phyloP scores from a whole-genome alignment of 2,888 invertebrate genomes.

The Ischnus inquisitorius region DNA sequence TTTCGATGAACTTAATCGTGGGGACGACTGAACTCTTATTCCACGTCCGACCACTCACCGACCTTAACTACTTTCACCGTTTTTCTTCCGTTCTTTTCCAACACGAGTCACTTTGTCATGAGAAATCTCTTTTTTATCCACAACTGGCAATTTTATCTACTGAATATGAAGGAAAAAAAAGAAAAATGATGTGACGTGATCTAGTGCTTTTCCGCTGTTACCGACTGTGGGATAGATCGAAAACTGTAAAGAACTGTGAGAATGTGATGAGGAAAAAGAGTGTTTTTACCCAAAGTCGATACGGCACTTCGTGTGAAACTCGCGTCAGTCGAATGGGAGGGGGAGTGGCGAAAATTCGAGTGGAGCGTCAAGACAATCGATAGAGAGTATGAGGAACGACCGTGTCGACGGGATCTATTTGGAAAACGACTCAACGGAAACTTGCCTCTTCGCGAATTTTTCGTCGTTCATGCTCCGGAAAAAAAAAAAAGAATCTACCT shows the following conservation, averaged over 20 bases:
- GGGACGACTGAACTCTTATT: slow-evolving; percentile 24
- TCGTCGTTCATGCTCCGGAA: slow-evolving; percentile 65
- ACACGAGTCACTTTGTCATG: not conserved
- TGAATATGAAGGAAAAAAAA: not conserved
- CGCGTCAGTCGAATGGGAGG: slow-evolving; percentile 9
- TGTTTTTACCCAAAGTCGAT: not conserved
- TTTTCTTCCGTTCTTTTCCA: slow-evolving; percentile 7
- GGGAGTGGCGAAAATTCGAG: slow-evolving; percentile 64
- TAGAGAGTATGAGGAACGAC: slow-evolving; percentile 32
- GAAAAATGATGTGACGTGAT: slow-evolving; percentile 21
- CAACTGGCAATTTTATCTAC: not conserved
- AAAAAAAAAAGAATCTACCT: slow-evolving; percentile 74
- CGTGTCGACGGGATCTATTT: slow-evolving; percentile 45
- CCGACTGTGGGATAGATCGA: not conserved
- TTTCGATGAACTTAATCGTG: slow-evolving; percentile 30
- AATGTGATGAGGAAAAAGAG: not conserved
- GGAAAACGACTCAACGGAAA: slow-evolving; percentile 48
- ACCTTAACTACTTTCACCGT: slow-evolving; percentile 30
- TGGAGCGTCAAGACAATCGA: slow-evolving; percentile 68
- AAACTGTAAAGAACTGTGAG: slow-evolving; percentile 17
- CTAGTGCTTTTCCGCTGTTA: slow-evolving; percentile 10
- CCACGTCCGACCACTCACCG: slow-evolving; percentile 21
- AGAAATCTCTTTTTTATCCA: not conserved
- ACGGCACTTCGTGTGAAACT: slow-evolving; percentile 21
- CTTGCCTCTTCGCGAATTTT: slow-evolving; percentile 68